Percentiles rank a stretch among this genome's conserved stretches.
These are phyloP conservation scores for Gymnobelideus leadbeateri DNA, from an alignment of 2,113 vertebrate genomes.

Conservation along the genomic window DNA sequence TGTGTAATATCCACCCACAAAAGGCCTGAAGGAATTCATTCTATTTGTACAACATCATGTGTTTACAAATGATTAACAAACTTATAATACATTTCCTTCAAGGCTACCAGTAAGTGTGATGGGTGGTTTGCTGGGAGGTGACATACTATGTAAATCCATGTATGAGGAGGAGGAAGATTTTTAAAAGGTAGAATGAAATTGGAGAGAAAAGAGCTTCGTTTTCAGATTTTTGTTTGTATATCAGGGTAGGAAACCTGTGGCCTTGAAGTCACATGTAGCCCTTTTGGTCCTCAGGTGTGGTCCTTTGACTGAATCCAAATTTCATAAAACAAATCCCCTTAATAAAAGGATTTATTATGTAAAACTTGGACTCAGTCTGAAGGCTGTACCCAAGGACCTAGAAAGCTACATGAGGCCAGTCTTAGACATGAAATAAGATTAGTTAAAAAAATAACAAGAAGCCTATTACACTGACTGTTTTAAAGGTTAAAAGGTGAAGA, in stretches of 20 bases:
- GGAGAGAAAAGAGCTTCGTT: neutral
- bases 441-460: neutral
- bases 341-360: too few relatives aligned
- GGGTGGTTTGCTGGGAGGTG: neutral
- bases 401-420: neutral
- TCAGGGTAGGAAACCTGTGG: too few relatives aligned
- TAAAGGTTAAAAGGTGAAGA: neutral
- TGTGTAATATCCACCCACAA: neutral
- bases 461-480: neutral
- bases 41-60: neutral
- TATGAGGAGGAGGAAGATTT: neutral
- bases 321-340: too few relatives aligned
- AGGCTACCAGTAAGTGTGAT: neutral
- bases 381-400: too few relatives aligned
- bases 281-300: too few relatives aligned
- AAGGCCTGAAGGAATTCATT: conserved; percentile 8
- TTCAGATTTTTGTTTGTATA: conserved; percentile 1
- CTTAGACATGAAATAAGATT: neutral
- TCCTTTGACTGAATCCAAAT: too few relatives aligned
- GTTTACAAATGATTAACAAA: neutral
- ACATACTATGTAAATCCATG: neutral
- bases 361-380: too few relatives aligned
- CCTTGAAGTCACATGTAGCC: too few relatives aligned
- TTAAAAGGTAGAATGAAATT: neutral
- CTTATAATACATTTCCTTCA: neutral